Conservation (phyloP, 2,113 vertebrate genomes). For the Phylloscopus whistleri region DNA sequence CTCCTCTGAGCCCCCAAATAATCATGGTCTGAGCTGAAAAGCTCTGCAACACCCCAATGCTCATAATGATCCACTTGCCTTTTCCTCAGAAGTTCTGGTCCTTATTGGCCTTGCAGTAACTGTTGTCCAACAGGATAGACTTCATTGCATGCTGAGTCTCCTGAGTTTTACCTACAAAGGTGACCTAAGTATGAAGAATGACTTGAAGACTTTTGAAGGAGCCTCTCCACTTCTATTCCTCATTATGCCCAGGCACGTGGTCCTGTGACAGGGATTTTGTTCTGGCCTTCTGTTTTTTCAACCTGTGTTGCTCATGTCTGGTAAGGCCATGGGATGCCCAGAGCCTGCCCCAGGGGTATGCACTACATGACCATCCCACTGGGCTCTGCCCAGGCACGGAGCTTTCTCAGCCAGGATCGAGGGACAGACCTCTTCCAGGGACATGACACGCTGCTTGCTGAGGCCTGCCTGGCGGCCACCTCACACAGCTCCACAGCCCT, state of each 20-base stretch:
- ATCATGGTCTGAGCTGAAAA: background rate
- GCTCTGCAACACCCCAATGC: background rate
- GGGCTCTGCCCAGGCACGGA: rapidly evolving
- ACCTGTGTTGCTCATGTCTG: background rate
- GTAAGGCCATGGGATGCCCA: background rate
- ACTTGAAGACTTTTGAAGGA: background rate
- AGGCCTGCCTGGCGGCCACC: background rate
- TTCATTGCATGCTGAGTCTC: background rate
- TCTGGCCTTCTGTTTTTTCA: background rate
- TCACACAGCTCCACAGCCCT: background rate
- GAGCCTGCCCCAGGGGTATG: background rate
- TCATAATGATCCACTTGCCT: too few species aligned
- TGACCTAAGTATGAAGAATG: background rate
- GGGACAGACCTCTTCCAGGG: background rate
- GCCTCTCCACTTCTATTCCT: background rate
- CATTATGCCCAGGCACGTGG: rapidly evolving
- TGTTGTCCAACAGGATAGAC: background rate
- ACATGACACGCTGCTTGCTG: background rate
- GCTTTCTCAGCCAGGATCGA: background rate
- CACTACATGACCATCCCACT: background rate
- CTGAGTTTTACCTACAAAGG: too few species aligned
- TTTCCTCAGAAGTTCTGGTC: background rate
- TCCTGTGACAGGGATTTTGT: background rate
- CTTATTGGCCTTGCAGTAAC: background rate
- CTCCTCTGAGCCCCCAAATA: background rate